These are phyloP conservation scores for Notoglanidium macrostoma DNA, from an alignment of 2,797 vertebrate species.

Conservation along the genomic window DNA sequence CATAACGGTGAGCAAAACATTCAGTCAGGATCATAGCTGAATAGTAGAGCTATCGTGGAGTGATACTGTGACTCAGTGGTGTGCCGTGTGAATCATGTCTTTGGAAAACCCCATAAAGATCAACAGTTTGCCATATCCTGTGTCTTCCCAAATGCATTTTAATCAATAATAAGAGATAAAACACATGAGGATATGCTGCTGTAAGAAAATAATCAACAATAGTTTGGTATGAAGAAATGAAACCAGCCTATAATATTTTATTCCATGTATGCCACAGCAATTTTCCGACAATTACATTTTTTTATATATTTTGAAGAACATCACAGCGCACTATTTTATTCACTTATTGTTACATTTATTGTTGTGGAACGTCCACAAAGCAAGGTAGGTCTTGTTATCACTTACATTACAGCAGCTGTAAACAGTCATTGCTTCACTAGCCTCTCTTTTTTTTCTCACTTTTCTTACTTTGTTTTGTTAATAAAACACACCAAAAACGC, in stretches of 20 bases:
- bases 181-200: background rate
- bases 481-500: background rate
- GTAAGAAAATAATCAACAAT: background rate
- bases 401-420: background rate
- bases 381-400: background rate
- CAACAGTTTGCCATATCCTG: background rate
- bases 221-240: background rate
- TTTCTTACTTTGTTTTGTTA: background rate
- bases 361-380: background rate
- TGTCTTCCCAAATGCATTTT: background rate
- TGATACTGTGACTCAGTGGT: background rate
- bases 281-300: background rate
- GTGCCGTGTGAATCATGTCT: background rate
- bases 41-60: background rate
- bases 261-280: background rate
- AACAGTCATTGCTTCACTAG: background rate
- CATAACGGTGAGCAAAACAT: conserved; percentile 78
- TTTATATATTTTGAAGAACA: background rate
- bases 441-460: background rate
- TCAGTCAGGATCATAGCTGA: background rate
- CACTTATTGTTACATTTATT: background rate
- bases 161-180: background rate
- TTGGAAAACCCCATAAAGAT: background rate
- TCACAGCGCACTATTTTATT: background rate
- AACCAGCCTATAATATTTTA: background rate